Evolutionary conservation across 2,113 vertebrate genomes (phyloP), one percentile per base, ranked within the genome.

Genomic region (Sapayoa aenigma): DNA sequence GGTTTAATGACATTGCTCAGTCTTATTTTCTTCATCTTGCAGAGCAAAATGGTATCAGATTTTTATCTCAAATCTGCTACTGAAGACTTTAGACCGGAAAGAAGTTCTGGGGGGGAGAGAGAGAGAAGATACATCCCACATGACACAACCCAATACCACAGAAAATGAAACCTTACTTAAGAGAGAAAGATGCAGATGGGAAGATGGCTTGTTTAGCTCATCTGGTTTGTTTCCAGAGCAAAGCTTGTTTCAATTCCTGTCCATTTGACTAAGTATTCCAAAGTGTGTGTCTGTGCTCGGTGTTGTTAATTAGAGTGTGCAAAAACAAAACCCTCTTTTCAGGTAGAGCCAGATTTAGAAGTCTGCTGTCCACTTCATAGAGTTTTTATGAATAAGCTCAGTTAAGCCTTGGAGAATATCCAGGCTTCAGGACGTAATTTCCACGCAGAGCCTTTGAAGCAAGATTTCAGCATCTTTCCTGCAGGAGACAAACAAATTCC

Each of bases 301-400:
- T 60, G 69, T 19, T 82, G 66, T 62, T 78, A 89, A 91, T 89
- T 62, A 73, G 77, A 69, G 37, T 23, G n/a, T 49, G 24, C 42
- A 91, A 41, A 83, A 82, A 5, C 87, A 91, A 94, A 12, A 58
- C 62, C 9, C 47, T 69, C 42, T 77, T 55, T 9, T 2, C 42
- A 80, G 30, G 83, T 12, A 63, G 33, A 94, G 84, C 50, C 93
- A 95, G 87, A 88, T 90, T 87, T 77, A 85, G 79, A 95, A 39
- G 33, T 93, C 84, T 96, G 87, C 87, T 88, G 87, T 59, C 93
- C 90, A 69, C 46, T 93, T 93, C 75, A 93, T 76, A 93, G 71
- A 15, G 62, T 83, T 93, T 93, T 84, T 83, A 83, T 85, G 90
- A 96, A 96, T 80, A 93, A 90, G 63, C 55, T 55, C 74, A 91